phyloP scores from a whole-genome alignment of 2,888 invertebrate genomes.

The Oegoconia quadripuncta region DNA sequence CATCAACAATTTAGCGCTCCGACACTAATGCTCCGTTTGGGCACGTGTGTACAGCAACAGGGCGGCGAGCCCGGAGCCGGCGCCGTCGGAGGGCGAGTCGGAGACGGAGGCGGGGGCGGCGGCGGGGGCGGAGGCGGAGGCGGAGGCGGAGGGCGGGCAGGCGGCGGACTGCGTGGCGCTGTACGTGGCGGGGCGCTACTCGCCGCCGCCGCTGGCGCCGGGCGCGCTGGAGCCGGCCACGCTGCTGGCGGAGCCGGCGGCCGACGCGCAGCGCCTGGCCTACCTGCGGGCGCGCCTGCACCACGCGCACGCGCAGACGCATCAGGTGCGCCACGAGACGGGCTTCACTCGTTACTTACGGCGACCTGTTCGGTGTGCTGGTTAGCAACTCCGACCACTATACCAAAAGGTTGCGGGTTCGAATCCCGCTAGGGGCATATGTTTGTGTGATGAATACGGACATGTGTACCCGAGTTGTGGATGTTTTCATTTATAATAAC shows the following conservation, averaged over 20 bases:
- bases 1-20: no score
- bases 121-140: conserved; percentile 18
- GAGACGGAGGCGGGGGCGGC: conserved; percentile 20
- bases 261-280: conserved; percentile 86
- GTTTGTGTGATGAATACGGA: no score
- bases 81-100: conserved; percentile 19
- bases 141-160: conserved; percentile 32
- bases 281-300: conserved; percentile 84
- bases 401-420: no score
- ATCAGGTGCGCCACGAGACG: conserved; percentile 66
- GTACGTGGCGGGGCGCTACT: conserved; percentile 91
- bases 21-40: not conserved
- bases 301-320: conserved; percentile 49
- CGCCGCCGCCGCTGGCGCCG: conserved; percentile 83
- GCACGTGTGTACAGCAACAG: conserved; percentile 12
- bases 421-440: no score
- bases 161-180: conserved; percentile 42
- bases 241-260: conserved; percentile 85
- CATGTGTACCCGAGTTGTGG: no score
- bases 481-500: no score
- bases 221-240: conserved; percentile 85
- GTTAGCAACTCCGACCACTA: no score
- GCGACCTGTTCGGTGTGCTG: not conserved
- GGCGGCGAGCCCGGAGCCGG: conserved; percentile 22
- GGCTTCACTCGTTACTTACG: not conserved